phyloP scores from a whole-genome alignment of 1,140 invertebrate genomes.

The Conopomorpha cramerella region DNA sequence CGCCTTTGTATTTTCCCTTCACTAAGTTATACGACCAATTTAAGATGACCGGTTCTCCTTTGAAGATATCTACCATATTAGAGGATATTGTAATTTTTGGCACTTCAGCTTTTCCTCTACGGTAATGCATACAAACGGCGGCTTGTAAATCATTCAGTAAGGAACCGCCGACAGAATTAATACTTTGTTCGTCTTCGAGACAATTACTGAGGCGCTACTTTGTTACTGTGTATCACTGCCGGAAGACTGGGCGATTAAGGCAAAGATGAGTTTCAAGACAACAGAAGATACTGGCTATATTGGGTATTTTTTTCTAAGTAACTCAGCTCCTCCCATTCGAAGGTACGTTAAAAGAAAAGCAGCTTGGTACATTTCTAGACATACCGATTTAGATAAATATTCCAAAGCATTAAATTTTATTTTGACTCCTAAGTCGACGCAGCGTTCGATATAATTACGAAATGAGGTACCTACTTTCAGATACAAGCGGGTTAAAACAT shows the following conservation, averaged over 20 bases:
- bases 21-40: no score
- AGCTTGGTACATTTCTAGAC: background rate
- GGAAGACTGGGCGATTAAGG: constrained; percentile 12
- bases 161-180: constrained; percentile 27
- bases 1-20: no score
- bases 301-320: background rate
- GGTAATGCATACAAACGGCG: constrained; percentile 30
- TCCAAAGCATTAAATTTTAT: no score
- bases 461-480: no score
- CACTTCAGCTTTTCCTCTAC: no score
- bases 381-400: background rate
- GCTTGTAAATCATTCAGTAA: constrained; percentile 33
- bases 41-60: no score
- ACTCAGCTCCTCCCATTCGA: background rate
- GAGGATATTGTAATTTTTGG: no score
- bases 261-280: constrained; percentile 22
- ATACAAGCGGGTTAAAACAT: no score
- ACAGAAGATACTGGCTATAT: background rate
- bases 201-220: constrained; percentile 42
- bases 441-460: no score
- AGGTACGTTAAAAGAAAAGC: background rate
- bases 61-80: no score
- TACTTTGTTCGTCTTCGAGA: constrained; percentile 38
- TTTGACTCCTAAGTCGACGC: no score
- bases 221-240: constrained; percentile 48